phyloP scores from a whole-genome alignment of 2,113 vertebrate genomes.

The Ochotona curzoniae region DNA sequence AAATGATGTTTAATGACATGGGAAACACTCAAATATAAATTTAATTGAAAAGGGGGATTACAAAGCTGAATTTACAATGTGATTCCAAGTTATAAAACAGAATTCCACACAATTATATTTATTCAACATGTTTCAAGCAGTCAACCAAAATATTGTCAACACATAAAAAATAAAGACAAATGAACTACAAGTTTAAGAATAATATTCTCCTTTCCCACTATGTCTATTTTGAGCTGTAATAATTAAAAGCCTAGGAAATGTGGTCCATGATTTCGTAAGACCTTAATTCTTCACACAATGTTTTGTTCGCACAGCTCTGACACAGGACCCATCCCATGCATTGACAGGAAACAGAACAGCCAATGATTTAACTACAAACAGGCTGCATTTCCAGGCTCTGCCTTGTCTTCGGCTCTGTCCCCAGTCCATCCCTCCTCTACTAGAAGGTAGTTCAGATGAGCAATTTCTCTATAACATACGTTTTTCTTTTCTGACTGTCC shows the following conservation, averaged over 20 bases:
- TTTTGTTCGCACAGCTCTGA: slow-evolving; percentile 13
- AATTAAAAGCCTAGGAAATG: not conserved
- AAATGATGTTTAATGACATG: slow-evolving; percentile 64
- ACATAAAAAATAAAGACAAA: slow-evolving; percentile 29
- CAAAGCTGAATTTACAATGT: slow-evolving; percentile 61
- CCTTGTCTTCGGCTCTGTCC: not conserved
- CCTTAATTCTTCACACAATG: not conserved
- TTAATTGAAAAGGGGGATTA: slow-evolving; percentile 39
- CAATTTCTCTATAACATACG: not conserved
- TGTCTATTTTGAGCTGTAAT: not conserved
- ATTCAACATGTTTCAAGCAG: slow-evolving; percentile 34
- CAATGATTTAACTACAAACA: not conserved
- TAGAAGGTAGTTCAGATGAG: not conserved
- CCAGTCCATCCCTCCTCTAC: not conserved
- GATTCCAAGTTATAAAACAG: slow-evolving; percentile 32
- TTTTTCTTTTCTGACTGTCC: not conserved
- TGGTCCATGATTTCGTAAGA: not conserved
- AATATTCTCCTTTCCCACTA: not conserved
- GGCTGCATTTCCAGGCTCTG: not conserved
- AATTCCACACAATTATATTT: slow-evolving; percentile 48
- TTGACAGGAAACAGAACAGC: not conserved
- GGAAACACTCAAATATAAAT: slow-evolving; percentile 58
- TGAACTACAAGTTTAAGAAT: slow-evolving; percentile 38
- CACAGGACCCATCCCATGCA: not conserved
- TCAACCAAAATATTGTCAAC: slow-evolving; percentile 55